Base-by-base conservation (phyloP, 2,888 invertebrate species). In the Ceriagrion tenellum region DNA sequence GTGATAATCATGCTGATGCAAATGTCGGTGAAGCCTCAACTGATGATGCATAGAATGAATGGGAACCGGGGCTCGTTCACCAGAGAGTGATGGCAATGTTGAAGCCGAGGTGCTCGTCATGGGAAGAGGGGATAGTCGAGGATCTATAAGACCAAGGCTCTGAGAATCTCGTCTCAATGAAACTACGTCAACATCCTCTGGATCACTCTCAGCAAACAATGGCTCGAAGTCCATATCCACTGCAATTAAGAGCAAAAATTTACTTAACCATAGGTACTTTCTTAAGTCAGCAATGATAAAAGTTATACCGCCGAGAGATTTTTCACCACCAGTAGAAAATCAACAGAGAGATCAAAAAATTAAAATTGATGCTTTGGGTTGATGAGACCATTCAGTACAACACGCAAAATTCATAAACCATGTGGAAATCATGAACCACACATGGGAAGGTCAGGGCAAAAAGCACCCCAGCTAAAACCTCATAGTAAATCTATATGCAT, bases 141-240 rank as follows among this genome's bases (percentile, higher is more conserved):
- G 59, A 59, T 55, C 69, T 47, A 88, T 90, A n/a, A 69, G 20
- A 30, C 89, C 95, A 63, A 95, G 59, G 89, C 69, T 47, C n/a
- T 69, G 69, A 16, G 89, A 89, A 74, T 93, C 69, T 93, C 93
- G 35, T 20, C 90, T 59, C 59, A 90, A 90, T 35, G 95, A 95
- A 20, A 95, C 88, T 16, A 97, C 96, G 95, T 97, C 97, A 69
- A 96, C 97, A 95, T 98, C 97, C 96, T 98, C 98, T n/a, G 95
- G 95, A 96, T 98, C 98, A 96, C 98, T 98, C 96, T 97, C 98
- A 95, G 98, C 98, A 97, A 98, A 98, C 95, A 98, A 97, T 96
- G 97, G 97, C 96, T 98, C 98, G 96, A 97, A 98, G 96, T 98
- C 98, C 97, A 98, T 98, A 96, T 98, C 97, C 96, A 97, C 98